Evolutionary conservation across 2,113 vertebrate genomes (phyloP), one percentile per base, ranked within the genome.

Genomic region (Lamprologus sp.): DNA sequence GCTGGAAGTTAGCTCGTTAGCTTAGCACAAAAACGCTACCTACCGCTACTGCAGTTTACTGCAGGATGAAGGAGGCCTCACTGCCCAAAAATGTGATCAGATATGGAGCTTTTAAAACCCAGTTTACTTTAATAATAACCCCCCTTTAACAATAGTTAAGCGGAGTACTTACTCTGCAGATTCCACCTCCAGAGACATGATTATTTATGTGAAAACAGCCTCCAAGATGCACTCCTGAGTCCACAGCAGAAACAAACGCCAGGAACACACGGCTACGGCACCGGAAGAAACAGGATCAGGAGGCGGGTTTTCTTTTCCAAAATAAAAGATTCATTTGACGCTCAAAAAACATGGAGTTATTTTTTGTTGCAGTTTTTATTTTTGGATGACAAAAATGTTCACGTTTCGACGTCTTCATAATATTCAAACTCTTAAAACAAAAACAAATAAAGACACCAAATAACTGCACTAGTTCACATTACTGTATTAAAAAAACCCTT

Each of bases 181-280:
- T 92, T 97, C 96, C 33, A 97, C 95, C 90, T 97, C 96, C 84
- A 97, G 63, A 94, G 96, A 97, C 96, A 97, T 97, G 89, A 21
- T 92, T 92, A 86, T 83, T 89, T 87, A 82, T 84, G 7, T 82
- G 1, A 33, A 75, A 84, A 81, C 12, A 63, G 47, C 1, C 10
- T 26, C 31, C 3, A 70, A 37, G 33, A 84, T 6, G 42, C 33
- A 45, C 37, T 82, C n/a, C 23, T 7, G 1, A 49, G 4, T 63
- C 17, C 56, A 86, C 79, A 80, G 85, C 31, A 77, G 5, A 28
- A 26, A 14, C 5, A 1, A 1, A 75, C 42, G 42, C 15, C 42
- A 53, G 21, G 2, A 13, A 79, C 84, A 85, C 60, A 79, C 70
- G 83, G 51, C 1, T 21, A 45, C n/a, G 1, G 14, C 49, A 58